Evolutionary conservation across 2,113 vertebrate species (phyloP), one percentile per base, ranked within the genome.

Genomic region (Lepisosteus oculatus): DNA sequence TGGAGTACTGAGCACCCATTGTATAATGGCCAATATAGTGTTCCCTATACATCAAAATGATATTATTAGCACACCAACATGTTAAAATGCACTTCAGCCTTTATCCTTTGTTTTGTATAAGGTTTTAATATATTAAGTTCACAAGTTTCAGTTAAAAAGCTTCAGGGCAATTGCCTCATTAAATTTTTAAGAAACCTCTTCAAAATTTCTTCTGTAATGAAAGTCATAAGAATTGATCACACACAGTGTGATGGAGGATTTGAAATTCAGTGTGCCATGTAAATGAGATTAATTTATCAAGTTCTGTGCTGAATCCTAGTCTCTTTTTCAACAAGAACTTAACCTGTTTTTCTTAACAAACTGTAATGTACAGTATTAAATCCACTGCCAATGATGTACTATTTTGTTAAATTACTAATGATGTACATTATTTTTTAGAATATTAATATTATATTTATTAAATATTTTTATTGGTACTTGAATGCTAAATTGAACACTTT

Each of bases 141-240:
- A 57, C 9, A 61, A 43, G 55, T 74, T 72, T 44, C 47, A 9
- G 63, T n/a, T 29, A 15, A 17, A 56, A 67, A 43, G 43, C 13
- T 15, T 42, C 1, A 12, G 41, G 13, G 8, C 15, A 8, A 4
- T 61, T 56, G n/a, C 62, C 65, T 79, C 71, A 79, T 81, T 74
- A 72, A 6, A 47, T 68, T 43, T 14, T 42, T 55, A 17, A 43
- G 51, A 43, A 54, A 43, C 15, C 7, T 17, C 8, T 64, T 68
- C 61, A 65, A 68, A 76, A 15, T 29, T 76, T 76, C 61, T 62
- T 45, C 63, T 76, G 69, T 65, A 68, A 47, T 29, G 62, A 43
- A 65, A 55, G 68, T 47, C 76, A 15, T 13, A 41, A 51, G 29
- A 74, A 78, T 76, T 71, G 74, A 78, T 76, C 67, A 68, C 59